Conservation (phyloP, 2,888 invertebrate species). For the Erebia aethiops region DNA sequence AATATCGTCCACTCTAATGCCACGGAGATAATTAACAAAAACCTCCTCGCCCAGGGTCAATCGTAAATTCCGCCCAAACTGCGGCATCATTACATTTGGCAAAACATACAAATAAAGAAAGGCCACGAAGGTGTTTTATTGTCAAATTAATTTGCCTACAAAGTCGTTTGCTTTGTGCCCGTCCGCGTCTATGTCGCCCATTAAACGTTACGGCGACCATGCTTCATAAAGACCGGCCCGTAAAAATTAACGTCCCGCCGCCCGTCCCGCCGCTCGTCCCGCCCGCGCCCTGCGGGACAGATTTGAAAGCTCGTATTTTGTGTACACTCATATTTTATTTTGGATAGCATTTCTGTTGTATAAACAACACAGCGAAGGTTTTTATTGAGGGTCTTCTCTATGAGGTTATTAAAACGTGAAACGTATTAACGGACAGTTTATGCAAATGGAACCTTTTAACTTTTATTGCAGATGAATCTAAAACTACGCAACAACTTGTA, state of each 20-base stretch:
- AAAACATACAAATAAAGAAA: conserved; percentile 35
- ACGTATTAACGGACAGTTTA: conserved; percentile 1
- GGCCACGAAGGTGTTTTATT: conserved; percentile 47
- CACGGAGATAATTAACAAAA: conserved; percentile 14
- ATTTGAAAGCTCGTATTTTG: conserved; percentile 36
- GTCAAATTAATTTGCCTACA: conserved; percentile 59
- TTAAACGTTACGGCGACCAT: conserved; percentile 57
- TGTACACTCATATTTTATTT: conserved; percentile 36
- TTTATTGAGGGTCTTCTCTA: conserved; percentile 18
- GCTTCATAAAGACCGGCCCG: conserved; percentile 51
- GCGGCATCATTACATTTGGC: conserved; percentile 27
- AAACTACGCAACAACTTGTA: neutral
- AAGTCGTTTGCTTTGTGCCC: conserved; percentile 54
- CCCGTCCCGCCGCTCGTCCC: conserved; percentile 32
- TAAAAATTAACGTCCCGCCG: conserved; percentile 52
- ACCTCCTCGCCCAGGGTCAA: conserved; percentile 8
- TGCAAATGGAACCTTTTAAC: conserved; percentile 2
- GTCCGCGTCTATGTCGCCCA: conserved; percentile 51
- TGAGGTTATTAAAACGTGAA: conserved; percentile 14
- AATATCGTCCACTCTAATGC: conserved; percentile 11
- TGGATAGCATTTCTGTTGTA: conserved; percentile 32
- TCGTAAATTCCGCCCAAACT: conserved; percentile 26
- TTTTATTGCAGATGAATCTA: conserved; percentile 11
- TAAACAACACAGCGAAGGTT: conserved; percentile 29
- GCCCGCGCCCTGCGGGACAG: conserved; percentile 38